Conservation (phyloP, 2,113 vertebrate genomes). For the Ptilonorhynchus violaceus region DNA sequence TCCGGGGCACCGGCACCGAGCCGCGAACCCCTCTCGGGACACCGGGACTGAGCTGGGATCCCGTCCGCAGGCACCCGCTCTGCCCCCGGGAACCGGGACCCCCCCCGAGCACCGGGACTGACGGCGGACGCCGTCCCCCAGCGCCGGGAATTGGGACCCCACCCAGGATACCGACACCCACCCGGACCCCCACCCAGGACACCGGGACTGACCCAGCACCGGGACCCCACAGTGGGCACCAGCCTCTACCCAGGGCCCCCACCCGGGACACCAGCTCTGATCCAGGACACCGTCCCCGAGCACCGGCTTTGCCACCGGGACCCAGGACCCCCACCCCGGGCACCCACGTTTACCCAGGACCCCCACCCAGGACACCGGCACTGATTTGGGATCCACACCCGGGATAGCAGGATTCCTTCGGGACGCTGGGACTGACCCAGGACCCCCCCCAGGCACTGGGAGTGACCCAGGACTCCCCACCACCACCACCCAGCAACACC, state of each 20-base stretch:
- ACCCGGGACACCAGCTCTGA: background rate
- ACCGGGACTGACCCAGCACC: background rate
- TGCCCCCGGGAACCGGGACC: background rate
- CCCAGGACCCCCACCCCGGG: background rate
- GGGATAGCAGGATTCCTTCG: background rate
- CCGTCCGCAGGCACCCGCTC: background rate
- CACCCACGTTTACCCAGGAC: background rate
- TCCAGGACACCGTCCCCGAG: background rate
- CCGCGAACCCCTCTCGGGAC: background rate
- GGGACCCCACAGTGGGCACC: background rate
- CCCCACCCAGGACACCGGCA: background rate
- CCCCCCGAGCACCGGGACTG: background rate
- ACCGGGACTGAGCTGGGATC: background rate
- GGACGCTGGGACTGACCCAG: background rate
- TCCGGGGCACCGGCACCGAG: background rate
- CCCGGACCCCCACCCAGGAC: background rate
- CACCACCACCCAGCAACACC: background rate
- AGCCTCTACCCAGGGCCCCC: background rate
- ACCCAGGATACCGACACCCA: background rate
- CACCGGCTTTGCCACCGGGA: background rate
- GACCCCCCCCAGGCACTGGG: background rate
- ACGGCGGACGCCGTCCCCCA: background rate
- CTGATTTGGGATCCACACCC: background rate
- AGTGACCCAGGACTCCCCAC: background rate
- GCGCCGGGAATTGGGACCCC: background rate